Percentiles rank a stretch among this genome's conserved stretches.
Evolutionary conservation across 2,113 vertebrate species (phyloP).

Genomic region (Gallinago media): DNA sequence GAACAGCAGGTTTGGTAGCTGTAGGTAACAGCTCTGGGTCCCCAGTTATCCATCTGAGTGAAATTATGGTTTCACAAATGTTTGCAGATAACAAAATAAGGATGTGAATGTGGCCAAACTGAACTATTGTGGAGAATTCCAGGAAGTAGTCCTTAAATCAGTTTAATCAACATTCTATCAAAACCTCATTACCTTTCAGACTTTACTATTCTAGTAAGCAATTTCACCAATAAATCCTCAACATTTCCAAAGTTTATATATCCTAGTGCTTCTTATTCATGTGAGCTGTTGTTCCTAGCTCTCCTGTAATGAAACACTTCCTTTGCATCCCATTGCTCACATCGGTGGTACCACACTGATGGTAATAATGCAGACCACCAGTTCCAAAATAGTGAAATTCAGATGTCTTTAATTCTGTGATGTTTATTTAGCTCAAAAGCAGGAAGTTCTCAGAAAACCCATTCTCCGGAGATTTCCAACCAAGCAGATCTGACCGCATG

Average conservation of each 20-base stretch:
- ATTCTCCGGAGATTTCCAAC: neutral
- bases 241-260: neutral
- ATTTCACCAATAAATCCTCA: neutral
- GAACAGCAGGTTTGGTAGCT: neutral
- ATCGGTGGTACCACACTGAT: neutral
- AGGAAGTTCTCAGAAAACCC: neutral
- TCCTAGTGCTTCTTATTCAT: neutral
- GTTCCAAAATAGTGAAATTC: neutral
- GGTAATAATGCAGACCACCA: neutral
- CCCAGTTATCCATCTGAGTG: neutral
- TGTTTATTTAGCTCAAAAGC: neutral
- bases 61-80: neutral
- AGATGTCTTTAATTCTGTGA: neutral
- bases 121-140: neutral
- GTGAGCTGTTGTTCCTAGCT: neutral
- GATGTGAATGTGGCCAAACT: rapidly evolving
- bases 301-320: neutral
- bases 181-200: neutral
- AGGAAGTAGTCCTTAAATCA: neutral
- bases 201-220: neutral
- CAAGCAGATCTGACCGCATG: neutral
- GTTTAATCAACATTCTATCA: neutral
- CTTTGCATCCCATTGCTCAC: neutral
- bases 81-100: neutral
- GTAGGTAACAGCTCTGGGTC: neutral